Conservation (phyloP, 2,888 invertebrate species). For the Meloe dianella region DNA sequence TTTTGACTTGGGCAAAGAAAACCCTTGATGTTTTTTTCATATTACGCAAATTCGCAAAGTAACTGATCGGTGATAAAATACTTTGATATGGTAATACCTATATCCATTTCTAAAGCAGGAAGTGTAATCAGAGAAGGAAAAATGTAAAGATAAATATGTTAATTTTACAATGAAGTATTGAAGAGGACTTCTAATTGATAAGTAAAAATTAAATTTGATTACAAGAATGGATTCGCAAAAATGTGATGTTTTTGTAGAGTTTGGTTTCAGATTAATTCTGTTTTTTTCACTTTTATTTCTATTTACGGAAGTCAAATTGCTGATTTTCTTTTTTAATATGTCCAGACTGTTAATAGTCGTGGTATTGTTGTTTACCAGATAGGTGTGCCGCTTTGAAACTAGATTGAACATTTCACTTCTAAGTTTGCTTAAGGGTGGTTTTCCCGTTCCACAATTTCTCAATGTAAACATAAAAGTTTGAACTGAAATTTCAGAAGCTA, state of each 20-base stretch:
- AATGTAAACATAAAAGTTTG: neutral
- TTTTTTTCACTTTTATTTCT: too few relatives aligned
- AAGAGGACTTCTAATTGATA: neutral
- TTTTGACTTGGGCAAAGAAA: conserved; percentile 9
- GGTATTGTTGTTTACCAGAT: neutral
- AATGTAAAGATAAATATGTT: neutral
- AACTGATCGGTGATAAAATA: conserved; percentile 24
- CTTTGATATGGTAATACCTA: conserved; percentile 27
- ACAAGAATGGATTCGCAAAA: too few relatives aligned
- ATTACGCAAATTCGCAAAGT: conserved; percentile 20
- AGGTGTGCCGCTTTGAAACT: neutral
- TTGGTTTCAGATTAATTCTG: too few relatives aligned
- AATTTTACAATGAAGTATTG: neutral
- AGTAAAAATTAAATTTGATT: too few relatives aligned
- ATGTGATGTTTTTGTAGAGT: too few relatives aligned
- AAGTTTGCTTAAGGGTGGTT: conserved; percentile 2
- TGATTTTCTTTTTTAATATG: too few relatives aligned
- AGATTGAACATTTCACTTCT: neutral
- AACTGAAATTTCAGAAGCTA: neutral
- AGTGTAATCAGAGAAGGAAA: neutral
- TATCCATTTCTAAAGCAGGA: neutral
- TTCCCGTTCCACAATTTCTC: neutral
- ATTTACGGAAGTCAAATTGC: too few relatives aligned
- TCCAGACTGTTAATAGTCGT: neutral
- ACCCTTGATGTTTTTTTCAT: conserved; percentile 17